A percentile compares a stretch with the other conserved stretches of the same genome.
phyloP scores from a whole-genome alignment of 1,140 invertebrate species.

The Brachionus koreanus region DNA sequence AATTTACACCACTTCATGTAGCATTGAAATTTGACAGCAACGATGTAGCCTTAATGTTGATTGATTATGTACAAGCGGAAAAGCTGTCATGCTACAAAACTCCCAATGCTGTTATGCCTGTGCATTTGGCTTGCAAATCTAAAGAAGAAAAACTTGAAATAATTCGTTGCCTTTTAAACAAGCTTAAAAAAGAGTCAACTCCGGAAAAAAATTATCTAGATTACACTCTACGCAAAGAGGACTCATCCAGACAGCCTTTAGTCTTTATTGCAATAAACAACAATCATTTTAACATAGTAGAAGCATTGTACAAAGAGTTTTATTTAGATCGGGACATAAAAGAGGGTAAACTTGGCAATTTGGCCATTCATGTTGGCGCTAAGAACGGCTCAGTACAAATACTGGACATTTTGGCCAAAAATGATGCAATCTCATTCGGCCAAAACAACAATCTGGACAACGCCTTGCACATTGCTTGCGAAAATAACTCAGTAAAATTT shows the following conservation, averaged over 20 bases:
- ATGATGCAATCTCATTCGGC: slow-evolving; percentile 39
- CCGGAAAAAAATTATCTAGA: slow-evolving; percentile 9
- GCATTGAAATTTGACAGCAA: slow-evolving; percentile 21
- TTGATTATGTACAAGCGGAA: not conserved
- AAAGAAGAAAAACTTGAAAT: slow-evolving; percentile 35
- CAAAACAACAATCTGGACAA: slow-evolving; percentile 37
- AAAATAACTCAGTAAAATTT: slow-evolving; percentile 33
- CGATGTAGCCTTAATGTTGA: slow-evolving; percentile 11
- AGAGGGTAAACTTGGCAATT: slow-evolving; percentile 33
- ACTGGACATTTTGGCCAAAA: slow-evolving; percentile 27
- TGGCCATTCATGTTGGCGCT: slow-evolving; percentile 5
- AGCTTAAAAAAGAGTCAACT: not conserved
- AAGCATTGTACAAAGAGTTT: not conserved
- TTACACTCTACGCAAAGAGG: slow-evolving; percentile 22
- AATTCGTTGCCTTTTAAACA: not conserved
- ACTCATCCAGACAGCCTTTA: not conserved
- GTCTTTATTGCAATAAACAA: slow-evolving; percentile 37
- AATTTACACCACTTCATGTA: slow-evolving; percentile 2
- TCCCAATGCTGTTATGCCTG: not conserved
- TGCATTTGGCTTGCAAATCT: slow-evolving; percentile 20
- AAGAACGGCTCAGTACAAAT: slow-evolving; percentile 31
- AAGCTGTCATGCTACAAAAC: not conserved
- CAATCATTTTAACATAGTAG: slow-evolving; percentile 34
- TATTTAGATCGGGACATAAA: slow-evolving; percentile 6
- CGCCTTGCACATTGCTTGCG: slow-evolving; percentile 21